Evolutionary conservation across 2,888 invertebrate genomes (phyloP).

Genomic region (Pachycephus smyrnensis): DNA sequence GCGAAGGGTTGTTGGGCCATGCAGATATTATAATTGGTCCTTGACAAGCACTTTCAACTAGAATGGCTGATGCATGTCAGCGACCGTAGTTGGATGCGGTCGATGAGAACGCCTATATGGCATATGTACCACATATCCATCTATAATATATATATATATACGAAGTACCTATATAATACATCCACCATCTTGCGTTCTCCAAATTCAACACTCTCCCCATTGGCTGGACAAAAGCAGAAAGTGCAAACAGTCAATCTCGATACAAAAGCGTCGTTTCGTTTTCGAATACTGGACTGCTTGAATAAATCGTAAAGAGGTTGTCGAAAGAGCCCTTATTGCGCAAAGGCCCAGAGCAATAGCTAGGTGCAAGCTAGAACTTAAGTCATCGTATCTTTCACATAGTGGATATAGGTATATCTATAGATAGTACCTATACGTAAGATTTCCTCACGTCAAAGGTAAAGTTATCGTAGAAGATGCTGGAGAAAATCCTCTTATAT

Average conservation of each 20-base stretch:
- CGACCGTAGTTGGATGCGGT: slow-evolving; percentile 9
- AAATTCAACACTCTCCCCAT: too few species aligned
- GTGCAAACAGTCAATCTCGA: slow-evolving; percentile 10
- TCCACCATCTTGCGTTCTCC: too few species aligned
- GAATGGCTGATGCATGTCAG: slow-evolving; percentile 1
- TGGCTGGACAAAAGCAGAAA: slow-evolving; percentile 15
- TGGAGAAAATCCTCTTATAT: too few species aligned
- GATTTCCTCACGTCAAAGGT: slow-evolving; percentile 15
- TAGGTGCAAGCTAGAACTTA: too few species aligned
- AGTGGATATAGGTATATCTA: too few species aligned
- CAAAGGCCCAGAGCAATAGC: neutral
- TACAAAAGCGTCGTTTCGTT: neutral
- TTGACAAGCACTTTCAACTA: neutral
- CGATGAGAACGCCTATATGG: slow-evolving; percentile 10
- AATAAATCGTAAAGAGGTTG: slow-evolving; percentile 1
- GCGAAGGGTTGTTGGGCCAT: too few species aligned
- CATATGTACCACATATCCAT: too few species aligned
- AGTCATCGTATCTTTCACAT: too few species aligned
- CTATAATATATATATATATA: slow-evolving; percentile 18
- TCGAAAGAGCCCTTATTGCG: neutral
- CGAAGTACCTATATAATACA: too few species aligned
- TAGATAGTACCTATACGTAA: too few species aligned
- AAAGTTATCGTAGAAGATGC: neutral
- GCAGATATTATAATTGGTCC: slow-evolving; percentile 17
- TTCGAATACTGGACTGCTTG: neutral